Base-by-base conservation (phyloP, 2,113 vertebrate genomes). In the Pangasianodon gigas region DNA sequence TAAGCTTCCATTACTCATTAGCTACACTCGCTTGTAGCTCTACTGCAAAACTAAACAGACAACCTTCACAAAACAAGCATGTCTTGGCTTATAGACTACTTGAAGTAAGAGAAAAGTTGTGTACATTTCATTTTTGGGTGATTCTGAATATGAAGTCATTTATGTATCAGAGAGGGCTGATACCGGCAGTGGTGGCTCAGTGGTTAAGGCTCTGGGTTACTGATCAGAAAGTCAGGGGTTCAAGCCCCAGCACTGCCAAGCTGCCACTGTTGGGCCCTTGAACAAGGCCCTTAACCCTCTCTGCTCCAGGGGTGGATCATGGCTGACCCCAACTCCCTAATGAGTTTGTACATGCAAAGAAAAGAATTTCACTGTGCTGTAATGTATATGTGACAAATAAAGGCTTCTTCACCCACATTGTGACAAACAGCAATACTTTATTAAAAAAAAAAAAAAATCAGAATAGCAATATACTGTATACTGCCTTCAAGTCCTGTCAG, bases 391-490 rank as follows among this genome's bases (percentile, higher is more conserved):
- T 37, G 37, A 37, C 37, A 37, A 37, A 37, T 37, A 37, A 37
- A 37, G 37, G 37, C 37, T 37, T 37, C 37, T 37, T 37, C 41
- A 75, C 48, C 44, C 44, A 79, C 44, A 77, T 77, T 87, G 86
- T 60, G 32, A 79, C 37, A 87, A 87, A 87, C 14, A 41, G 48
- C 21, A 87, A 26, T 18, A 46, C 41, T 87, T 87, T 87, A 80
- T 87, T 79, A 51, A 21, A 29, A 69, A 62, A 62, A 62, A 24
- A 62, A 24, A 60, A 65, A 65, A 26, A 13, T 1, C 11, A n/a
- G 3, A 67, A 69, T 9, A 32, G 65, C 3, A 41, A 75, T 56
- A 62, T 79, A 77, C 32, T 75, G n/a, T 74, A 26, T 46, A 46
- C 41, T 46, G 74, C 41, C 21, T 46, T 46, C 21, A 46, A 77